Base-by-base conservation (phyloP, 2,113 vertebrate species). In the Chloroceryle aenea region DNA sequence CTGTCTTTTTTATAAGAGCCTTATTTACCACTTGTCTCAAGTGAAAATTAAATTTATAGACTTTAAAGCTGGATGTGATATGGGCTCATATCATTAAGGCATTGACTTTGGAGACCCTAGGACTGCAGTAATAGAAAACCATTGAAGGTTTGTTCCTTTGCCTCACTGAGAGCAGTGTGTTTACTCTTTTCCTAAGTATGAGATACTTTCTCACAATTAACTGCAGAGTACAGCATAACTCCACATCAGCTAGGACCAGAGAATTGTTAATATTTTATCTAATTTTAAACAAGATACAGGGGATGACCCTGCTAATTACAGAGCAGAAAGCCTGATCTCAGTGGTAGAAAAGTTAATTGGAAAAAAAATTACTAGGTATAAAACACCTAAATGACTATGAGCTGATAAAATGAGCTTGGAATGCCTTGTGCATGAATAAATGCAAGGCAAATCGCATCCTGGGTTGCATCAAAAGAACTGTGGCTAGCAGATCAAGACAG, bases 271-370 rank as follows among this genome's bases (percentile, higher is more conserved):
- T 81, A 91, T 78, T 97, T 89, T 90, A 42, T 72, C 52, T 89
- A 52, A 88, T 92, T 86, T 86, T 90, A 53, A 92, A 34, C 19
- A 81, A 94, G 59, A 84, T 86, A 25, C 61, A 78, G 48, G 19
- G n/a, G 26, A 59, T 94, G 93, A 92, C 83, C 76, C 85, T 68
- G 34, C 38, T 90, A 93, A 96, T 95, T 94, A 68, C 47, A 84
- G 88, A 95, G 79, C 14, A 7, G 36, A 90, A 94, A 68, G 61
- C 25, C 56, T 96, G 93, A 74, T 88, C 82, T 92, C 68, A 68
- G 23, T 86, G 29, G 64, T 72, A 67, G 47, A 74, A 80, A 86
- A 90, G 68, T 90, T 93, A 96, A 94, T 81, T 97, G 68, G 85
- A 90, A 94, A 96, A 94, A 93, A 91, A 76, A 73, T 25, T 76